Evolutionary conservation across 2,113 vertebrate species (phyloP).

Genomic region (Labrus mixtus): DNA sequence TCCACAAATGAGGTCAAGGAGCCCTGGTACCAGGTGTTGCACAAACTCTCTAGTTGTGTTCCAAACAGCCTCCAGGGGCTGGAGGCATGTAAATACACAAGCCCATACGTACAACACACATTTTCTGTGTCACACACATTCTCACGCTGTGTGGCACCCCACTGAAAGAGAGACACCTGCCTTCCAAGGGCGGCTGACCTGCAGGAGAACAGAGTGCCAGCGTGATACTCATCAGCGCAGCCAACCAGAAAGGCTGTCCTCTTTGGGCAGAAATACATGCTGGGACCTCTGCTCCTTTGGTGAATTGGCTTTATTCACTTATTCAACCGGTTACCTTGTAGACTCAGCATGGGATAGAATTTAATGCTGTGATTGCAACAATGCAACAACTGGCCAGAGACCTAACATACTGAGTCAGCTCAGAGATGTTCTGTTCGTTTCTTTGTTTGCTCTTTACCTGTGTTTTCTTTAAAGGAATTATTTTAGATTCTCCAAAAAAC

Average conservation of each 20-base stretch:
- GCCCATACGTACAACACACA: background rate
- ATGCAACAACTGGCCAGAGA: slow-evolving; percentile 9
- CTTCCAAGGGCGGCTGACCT: slow-evolving; percentile 45
- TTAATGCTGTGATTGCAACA: background rate
- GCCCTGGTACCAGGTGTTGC: slow-evolving; percentile 57
- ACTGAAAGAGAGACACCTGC: slow-evolving; percentile 65
- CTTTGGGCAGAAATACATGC: slow-evolving; percentile 33
- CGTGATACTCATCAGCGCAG: slow-evolving; percentile 52
- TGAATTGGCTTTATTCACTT: slow-evolving; percentile 35
- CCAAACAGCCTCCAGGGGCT: slow-evolving; percentile 27
- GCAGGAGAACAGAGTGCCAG: slow-evolving; percentile 29
- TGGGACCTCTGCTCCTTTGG: slow-evolving; percentile 26
- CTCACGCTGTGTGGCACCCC: slow-evolving; percentile 12
- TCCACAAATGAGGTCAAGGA: slow-evolving; percentile 61
- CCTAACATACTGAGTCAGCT: background rate
- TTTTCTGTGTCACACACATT: background rate
- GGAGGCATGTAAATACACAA: background rate
- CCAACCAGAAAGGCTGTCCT: slow-evolving; percentile 38
- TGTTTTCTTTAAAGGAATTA: too few species aligned
- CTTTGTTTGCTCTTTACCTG: too few species aligned
- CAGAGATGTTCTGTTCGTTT: background rate
- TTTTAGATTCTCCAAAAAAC: too few species aligned
- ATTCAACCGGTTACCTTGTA: slow-evolving; percentile 28
- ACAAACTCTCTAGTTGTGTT: slow-evolving; percentile 46
- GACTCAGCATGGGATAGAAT: background rate